phyloP scores from a whole-genome alignment of 37 sponge, comb jelly and placozoan species.

The Diacarnus erythraeanus region DNA sequence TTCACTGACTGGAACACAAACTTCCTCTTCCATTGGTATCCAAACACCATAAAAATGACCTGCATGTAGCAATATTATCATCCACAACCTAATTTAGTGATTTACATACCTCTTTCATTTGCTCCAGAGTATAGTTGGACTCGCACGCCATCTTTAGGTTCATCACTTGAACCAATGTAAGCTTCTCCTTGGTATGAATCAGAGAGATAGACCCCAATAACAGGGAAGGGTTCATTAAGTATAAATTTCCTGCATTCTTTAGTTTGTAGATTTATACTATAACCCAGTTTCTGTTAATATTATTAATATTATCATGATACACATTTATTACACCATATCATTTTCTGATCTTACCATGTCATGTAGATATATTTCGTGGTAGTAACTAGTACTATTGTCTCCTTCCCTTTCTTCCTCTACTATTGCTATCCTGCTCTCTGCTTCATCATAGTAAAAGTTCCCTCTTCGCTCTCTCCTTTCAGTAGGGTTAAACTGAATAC shows the following conservation, averaged over 20 bases:
- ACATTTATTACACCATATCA: neutral
- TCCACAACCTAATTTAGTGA: neutral
- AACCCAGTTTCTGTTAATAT: constrained; percentile 34
- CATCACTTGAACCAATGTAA: constrained; percentile 47
- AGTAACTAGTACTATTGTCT: neutral
- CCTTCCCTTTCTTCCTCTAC: constrained; percentile 14
- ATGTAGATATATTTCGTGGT: constrained; percentile 23
- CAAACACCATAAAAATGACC: neutral
- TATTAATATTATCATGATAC: neutral
- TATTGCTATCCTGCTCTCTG: constrained; percentile 1
- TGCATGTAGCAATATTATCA: neutral
- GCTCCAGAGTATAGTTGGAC: constrained; percentile 17
- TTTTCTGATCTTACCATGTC: constrained; percentile 1
- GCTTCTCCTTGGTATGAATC: constrained; percentile 30
- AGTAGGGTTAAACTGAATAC: constrained; percentile 35
- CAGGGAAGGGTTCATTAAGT: constrained; percentile 30
- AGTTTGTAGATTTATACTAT: constrained; percentile 41
- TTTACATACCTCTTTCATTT: constrained; percentile 8
- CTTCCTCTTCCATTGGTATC: neutral
- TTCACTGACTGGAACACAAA: constrained; percentile 7
- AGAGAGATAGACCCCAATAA: constrained; percentile 21
- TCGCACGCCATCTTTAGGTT: constrained; percentile 18
- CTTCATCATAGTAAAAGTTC: constrained; percentile 40
- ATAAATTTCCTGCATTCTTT: constrained; percentile 21
- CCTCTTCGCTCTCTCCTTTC: constrained; percentile 7